These are phyloP conservation scores for Salvator merianae DNA, from an alignment of 2,113 vertebrate species.

Conservation along the genomic window DNA sequence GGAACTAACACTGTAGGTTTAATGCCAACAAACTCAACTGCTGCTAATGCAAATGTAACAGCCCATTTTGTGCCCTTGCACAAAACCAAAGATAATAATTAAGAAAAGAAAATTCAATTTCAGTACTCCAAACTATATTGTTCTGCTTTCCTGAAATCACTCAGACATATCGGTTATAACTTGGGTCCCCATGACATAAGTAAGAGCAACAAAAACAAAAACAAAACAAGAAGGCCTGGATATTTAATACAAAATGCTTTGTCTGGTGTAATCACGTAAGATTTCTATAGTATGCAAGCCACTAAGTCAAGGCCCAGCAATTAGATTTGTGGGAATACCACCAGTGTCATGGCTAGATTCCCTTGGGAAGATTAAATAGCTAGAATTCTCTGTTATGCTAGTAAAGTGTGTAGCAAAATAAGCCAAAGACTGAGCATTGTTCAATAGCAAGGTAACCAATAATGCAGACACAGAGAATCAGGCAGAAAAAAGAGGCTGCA, in stretches of 20 bases:
- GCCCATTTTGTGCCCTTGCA: constrained; percentile 11
- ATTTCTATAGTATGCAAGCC: not conserved
- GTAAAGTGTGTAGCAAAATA: not conserved
- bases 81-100: constrained; percentile 38
- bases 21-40: constrained; percentile 46
- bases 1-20: constrained; percentile 48
- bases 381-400: not conserved
- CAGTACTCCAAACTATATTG: constrained; percentile 23
- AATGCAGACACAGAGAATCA: not conserved
- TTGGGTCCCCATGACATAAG: not conserved
- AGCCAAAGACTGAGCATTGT: not conserved
- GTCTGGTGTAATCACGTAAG: not conserved
- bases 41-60: constrained; percentile 42
- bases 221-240: not conserved
- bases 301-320: not conserved
- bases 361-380: not conserved
- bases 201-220: not conserved
- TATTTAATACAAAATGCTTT: not conserved
- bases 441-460: not conserved
- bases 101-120: constrained; percentile 64
- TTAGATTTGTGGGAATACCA: not conserved
- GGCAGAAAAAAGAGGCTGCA: not conserved
- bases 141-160: not conserved
- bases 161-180: not conserved
- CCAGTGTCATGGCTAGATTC: not conserved